A percentile compares a stretch with the other conserved stretches of the same genome.
These are phyloP conservation scores for Epirrhoe alternata DNA, from an alignment of 2,888 invertebrate genomes.

Conservation along the genomic window DNA sequence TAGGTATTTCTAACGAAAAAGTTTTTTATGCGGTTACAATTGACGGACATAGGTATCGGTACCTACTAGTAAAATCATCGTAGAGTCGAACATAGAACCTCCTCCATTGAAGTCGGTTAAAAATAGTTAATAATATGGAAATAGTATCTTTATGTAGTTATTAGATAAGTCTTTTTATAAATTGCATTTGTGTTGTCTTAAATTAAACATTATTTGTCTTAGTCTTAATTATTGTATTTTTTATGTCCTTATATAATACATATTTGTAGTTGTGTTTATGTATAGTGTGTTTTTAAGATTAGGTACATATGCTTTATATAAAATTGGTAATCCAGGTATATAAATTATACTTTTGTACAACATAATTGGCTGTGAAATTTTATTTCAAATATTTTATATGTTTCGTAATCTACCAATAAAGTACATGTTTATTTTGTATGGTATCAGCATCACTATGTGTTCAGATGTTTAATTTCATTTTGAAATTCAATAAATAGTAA, in stretches of 20 bases:
- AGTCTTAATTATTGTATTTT: neutral
- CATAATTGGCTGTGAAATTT: conserved; percentile 30
- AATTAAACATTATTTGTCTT: neutral
- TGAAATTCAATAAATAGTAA: neutral
- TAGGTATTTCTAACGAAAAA: no score
- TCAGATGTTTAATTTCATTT: conserved; percentile 1
- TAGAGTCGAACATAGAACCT: no score
- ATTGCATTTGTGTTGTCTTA: neutral
- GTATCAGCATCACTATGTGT: conserved; percentile 7
- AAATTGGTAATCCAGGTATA: neutral
- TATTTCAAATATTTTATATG: conserved; percentile 6
- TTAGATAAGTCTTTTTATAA: neutral
- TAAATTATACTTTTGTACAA: conserved; percentile 12
- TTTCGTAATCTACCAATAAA: neutral
- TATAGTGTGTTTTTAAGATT: neutral
- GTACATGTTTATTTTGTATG: neutral
- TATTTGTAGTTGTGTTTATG: neutral
- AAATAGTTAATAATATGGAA: neutral
- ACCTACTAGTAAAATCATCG: no score
- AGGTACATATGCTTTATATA: neutral
- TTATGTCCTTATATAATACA: neutral
- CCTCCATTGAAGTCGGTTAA: no score
- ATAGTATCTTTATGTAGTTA: neutral
- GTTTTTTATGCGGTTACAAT: no score
- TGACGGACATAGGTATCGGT: no score